These are phyloP conservation scores for Leiothrix lutea DNA, from an alignment of 2,113 vertebrate genomes.

Conservation along the genomic window DNA sequence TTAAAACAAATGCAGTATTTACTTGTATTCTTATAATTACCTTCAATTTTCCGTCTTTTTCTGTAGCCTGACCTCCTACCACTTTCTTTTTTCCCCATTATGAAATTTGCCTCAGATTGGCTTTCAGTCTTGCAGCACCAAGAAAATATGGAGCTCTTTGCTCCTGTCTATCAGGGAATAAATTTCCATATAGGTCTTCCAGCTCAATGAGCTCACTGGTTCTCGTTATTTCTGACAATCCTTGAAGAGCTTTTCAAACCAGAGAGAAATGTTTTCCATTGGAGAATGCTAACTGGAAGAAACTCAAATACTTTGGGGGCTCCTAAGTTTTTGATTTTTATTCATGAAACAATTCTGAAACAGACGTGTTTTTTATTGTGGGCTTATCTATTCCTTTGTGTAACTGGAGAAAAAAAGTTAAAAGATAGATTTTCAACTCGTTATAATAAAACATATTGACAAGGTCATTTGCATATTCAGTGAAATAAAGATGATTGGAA, in stretches of 20 bases:
- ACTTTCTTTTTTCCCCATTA: background rate
- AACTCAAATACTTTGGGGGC: background rate
- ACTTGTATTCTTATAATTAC: background rate
- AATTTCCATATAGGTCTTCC: background rate
- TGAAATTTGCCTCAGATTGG: background rate
- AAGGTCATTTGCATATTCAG: background rate
- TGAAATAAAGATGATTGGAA: background rate
- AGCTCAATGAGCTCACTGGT: background rate
- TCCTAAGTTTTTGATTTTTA: background rate
- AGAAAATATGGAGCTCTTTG: background rate
- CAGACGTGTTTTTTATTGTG: background rate
- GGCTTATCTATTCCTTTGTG: background rate
- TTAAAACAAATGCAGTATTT: background rate
- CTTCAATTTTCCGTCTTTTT: background rate
- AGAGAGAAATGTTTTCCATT: background rate
- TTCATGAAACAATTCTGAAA: background rate
- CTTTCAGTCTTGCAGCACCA: background rate
- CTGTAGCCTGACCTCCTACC: background rate
- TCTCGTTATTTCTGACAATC: background rate
- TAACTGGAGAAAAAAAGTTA: background rate
- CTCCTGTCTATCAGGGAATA: background rate
- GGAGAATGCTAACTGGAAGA: background rate
- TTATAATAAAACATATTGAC: background rate
- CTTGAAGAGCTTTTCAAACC: background rate
- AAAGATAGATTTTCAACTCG: background rate